phyloP scores from a whole-genome alignment of 2,113 vertebrate genomes.

The Phalacrocorax brasilianus region DNA sequence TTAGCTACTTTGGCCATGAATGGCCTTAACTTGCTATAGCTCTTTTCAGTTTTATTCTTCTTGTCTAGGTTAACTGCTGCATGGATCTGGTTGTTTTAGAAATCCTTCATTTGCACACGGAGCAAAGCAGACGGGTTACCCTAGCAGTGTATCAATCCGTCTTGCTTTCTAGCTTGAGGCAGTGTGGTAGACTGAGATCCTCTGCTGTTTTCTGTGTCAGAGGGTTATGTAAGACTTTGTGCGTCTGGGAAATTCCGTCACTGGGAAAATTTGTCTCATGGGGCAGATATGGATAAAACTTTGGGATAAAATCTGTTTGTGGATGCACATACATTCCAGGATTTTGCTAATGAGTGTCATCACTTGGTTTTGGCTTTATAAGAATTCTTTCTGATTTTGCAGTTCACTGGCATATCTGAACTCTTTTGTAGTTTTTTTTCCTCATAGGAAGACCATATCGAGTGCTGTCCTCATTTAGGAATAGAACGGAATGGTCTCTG shows the following conservation, averaged over 20 bases:
- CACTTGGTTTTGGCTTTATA: background rate
- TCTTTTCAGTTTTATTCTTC: background rate
- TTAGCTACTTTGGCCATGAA: background rate
- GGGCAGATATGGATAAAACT: background rate
- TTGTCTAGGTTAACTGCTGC: background rate
- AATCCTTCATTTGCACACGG: fast-evolving
- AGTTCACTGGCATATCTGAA: background rate
- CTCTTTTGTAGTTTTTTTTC: background rate
- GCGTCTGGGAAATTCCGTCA: background rate
- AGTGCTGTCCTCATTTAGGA: background rate
- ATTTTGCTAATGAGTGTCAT: background rate
- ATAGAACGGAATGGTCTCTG: background rate
- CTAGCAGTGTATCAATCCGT: background rate
- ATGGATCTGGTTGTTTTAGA: background rate
- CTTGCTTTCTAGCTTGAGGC: background rate
- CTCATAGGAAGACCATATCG: background rate
- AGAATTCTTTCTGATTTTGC: background rate
- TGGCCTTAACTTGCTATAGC: background rate
- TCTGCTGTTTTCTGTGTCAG: background rate
- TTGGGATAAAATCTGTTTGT: constrained; percentile 2
- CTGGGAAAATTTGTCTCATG: background rate
- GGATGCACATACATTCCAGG: background rate
- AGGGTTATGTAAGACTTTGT: background rate
- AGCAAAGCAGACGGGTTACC: background rate
- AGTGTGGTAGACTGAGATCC: background rate